Evolutionary conservation across 2,797 vertebrate species (phyloP), one percentile per base, ranked within the genome.

Genomic region (Gadopsis bispinosus): DNA sequence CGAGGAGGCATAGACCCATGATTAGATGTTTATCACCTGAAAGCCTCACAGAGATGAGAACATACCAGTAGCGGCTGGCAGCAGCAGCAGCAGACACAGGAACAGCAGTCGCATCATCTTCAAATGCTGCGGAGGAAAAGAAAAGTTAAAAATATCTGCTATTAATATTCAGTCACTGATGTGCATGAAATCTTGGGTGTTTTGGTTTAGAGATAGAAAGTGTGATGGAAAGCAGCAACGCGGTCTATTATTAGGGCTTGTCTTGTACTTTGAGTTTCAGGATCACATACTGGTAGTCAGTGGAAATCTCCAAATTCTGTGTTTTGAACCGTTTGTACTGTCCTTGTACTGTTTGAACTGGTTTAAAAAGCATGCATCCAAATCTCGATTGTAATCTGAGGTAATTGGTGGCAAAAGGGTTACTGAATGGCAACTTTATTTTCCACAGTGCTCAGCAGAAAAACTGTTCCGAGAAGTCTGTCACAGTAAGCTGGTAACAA

Each of bases 101-200:
- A 95, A 79, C 79, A 95, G 86, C 87, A 94, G 93, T 92, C 93
- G 93, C 90, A 95, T 94, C 95, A 96, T 96, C 92, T 93, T 96
- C 89, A 89, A 93, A 89, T 90, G 88, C 95, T 96, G 90, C 68
- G 4, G 75, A 79, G 65, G 63, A 51, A 66, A 69, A 72, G 74
- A 77, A 76, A 74, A 86, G 88, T 90, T 93, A 93, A 83, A 92
- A 93, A 91, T 90, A 93, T 69, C 84, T 74, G 64, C 79, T 79
- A 85, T 91, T 88, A 89, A 91, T 89, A 91, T 92, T 91, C 90
- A 88, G 64, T 47, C 74, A 82, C 12, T 88, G 90, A 89, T 85
- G 82, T 85, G 68, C 43, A 72, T 68, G 69, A 80, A 87, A 89
- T 85, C 80, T 73, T 56, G 59, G 71, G 71, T 77, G 77, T 89